These are phyloP conservation scores for Grapholita molesta DNA, from an alignment of 1,140 invertebrate genomes.

Conservation along the genomic window DNA sequence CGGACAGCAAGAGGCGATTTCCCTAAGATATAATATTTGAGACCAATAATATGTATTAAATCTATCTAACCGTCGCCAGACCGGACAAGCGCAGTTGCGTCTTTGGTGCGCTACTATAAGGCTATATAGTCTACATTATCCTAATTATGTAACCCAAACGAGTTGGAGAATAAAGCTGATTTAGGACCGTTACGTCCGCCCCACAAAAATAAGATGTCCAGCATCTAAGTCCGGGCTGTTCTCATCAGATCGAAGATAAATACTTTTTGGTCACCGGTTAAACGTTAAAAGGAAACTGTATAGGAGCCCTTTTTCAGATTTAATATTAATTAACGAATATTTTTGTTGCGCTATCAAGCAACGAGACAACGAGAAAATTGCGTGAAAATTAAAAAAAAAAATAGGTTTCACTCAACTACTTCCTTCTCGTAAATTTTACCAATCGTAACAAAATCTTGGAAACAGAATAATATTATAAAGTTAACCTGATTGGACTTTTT, in stretches of 20 bases:
- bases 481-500: too few species aligned
- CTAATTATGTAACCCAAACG: constrained; percentile 12
- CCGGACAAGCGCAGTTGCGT: constrained; percentile 1
- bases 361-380: too few species aligned
- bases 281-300: neutral
- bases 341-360: too few species aligned
- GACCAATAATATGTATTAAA: constrained; percentile 13
- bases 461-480: too few species aligned
- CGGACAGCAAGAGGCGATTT: neutral
- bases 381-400: too few species aligned
- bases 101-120: constrained; percentile 3
- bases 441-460: too few species aligned
- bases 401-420: too few species aligned
- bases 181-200: neutral
- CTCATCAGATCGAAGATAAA: neutral
- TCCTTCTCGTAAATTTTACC: too few species aligned
- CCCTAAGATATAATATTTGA: constrained; percentile 2
- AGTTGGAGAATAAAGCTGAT: neutral
- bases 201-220: constrained; percentile 6
- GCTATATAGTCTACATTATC: constrained; percentile 6
- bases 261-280: constrained; percentile 11
- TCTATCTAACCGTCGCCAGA: neutral
- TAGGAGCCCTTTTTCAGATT: too few species aligned
- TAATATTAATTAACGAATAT: too few species aligned
- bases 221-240: neutral